Conservation (phyloP, 2,113 vertebrate genomes). For the Protobothrops flavoviridis region DNA sequence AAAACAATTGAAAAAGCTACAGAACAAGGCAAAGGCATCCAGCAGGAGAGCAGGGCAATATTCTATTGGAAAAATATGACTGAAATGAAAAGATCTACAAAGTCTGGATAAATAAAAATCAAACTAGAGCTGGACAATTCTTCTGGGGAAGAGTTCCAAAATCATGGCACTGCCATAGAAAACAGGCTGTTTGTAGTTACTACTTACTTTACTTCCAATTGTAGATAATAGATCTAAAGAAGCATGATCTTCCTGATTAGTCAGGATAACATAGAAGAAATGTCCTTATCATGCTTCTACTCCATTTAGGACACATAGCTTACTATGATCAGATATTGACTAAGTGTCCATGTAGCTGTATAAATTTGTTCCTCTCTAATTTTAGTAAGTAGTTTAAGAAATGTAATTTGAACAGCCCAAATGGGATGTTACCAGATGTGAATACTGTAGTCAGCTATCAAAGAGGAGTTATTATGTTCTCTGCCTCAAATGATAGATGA, state of each 20-base stretch:
- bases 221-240: background rate
- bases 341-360: background rate
- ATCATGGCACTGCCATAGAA: too few species aligned
- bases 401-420: background rate
- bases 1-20: slow-evolving; percentile 6
- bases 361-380: background rate
- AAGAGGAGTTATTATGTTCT: background rate
- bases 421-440: background rate
- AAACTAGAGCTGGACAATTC: background rate
- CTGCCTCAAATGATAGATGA: background rate
- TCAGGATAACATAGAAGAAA: background rate
- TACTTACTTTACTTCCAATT: background rate
- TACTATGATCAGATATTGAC: background rate
- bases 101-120: background rate
- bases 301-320: background rate
- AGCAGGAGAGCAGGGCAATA: background rate
- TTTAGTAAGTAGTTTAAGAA: background rate
- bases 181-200: background rate
- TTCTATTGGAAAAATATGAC: background rate
- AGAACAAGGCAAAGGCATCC: background rate
- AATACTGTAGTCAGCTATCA: background rate
- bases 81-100: slow-evolving; percentile 3
- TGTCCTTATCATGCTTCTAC: background rate
- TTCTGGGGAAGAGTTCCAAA: background rate
- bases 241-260: background rate